phyloP scores from a whole-genome alignment of 2,113 vertebrate species.

The Tiliqua scincoides region DNA sequence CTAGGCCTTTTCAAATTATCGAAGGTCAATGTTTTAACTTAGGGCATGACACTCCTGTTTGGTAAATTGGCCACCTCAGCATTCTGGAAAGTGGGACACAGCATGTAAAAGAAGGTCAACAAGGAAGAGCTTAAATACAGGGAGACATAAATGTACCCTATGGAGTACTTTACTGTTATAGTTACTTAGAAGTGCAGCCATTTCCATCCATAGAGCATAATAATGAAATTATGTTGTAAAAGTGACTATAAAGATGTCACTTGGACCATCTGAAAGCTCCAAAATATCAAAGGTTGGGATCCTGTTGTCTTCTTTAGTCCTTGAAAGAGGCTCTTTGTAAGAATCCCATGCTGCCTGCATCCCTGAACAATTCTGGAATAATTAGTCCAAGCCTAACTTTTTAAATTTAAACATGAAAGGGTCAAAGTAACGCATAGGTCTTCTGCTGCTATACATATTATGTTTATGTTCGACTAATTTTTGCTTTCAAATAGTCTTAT shows the following conservation, averaged over 20 bases:
- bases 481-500: no score
- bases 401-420: no score
- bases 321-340: background rate
- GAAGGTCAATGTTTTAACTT: background rate
- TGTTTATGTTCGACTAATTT: no score
- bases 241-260: background rate
- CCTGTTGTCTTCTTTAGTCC: background rate
- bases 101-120: background rate
- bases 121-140: background rate
- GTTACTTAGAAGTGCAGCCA: background rate
- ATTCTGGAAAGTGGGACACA: background rate
- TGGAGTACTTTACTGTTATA: rapidly evolving
- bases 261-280: background rate
- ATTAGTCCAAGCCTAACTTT: no score
- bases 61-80: background rate
- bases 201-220: background rate
- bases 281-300: background rate
- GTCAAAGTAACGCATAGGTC: no score
- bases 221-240: background rate
- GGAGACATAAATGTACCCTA: background rate
- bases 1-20: background rate
- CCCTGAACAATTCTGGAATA: background rate
- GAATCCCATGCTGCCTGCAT: background rate
- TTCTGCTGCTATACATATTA: no score
- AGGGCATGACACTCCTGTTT: background rate